These are phyloP conservation scores for Ferdinandea cuprea DNA, from an alignment of 2,888 invertebrate species.

Conservation along the genomic window DNA sequence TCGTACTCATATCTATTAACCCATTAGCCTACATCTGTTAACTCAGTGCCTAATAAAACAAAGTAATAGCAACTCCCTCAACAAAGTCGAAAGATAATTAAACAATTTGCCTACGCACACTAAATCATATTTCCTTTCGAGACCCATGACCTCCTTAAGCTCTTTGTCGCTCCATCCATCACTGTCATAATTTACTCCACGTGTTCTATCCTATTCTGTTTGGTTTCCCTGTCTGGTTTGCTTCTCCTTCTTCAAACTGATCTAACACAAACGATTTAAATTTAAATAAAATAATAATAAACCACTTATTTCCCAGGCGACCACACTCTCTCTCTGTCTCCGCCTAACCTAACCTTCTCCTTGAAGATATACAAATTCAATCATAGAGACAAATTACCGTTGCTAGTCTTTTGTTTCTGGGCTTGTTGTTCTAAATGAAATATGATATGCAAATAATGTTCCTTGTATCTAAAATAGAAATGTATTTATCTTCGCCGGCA, in stretches of 20 bases:
- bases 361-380: conserved; percentile 55
- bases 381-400: conserved; percentile 69
- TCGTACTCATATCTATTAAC: too few species aligned
- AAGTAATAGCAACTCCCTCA: neutral
- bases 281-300: conserved; percentile 60
- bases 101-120: neutral
- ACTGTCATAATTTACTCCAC: conserved; percentile 43
- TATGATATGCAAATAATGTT: conserved; percentile 72
- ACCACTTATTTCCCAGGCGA: conserved; percentile 25
- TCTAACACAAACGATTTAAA: conserved; percentile 48
- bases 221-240: neutral
- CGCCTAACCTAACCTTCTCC: neutral
- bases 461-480: conserved; percentile 49
- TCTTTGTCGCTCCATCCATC: conserved; percentile 30
- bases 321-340: neutral
- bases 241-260: conserved; percentile 33
- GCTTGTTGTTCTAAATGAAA: conserved; percentile 62
- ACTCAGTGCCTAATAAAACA: too few species aligned
- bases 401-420: conserved; percentile 39
- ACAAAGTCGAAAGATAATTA: neutral
- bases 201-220: neutral
- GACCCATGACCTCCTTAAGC: neutral
- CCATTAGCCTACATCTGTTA: too few species aligned
- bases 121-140: conserved; percentile 2
- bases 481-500: conserved; percentile 48